Base-by-base conservation (phyloP, 2,797 vertebrate species). In the Calcarius lapponicus region DNA sequence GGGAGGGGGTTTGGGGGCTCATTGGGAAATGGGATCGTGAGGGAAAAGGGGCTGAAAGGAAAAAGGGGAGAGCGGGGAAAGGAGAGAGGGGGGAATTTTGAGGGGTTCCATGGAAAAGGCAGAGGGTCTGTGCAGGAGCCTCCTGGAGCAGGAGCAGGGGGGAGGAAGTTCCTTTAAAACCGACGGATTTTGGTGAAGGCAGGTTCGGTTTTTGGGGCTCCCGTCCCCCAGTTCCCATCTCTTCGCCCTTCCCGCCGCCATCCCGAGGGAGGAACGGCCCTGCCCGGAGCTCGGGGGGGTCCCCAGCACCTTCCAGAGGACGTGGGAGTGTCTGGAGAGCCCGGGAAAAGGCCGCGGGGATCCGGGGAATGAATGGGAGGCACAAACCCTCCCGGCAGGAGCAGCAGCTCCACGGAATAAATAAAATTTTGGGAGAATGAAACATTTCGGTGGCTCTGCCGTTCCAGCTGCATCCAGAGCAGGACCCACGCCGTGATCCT, bases 171-270 rank as follows among this genome's bases (percentile, higher is more conserved):
- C 90, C 82, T 87, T 90, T 66, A 80, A 83, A 47, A 40, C 74
- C 26, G 0, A 17, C 2, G 1, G 48, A 4, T 26, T 11, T 1
- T 1, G 38, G 53, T 13, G 70, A 17, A 21, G 19, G 10, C 20
- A 1, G 2, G 1, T 42, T 5, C 1, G 43, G 18, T 5, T 70
- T n/a, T n/a, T 1, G 16, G 61, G 72, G 61, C 65, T 48, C 10
- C 60, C 10, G 5, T 6, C 70, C 81, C 81, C 14, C 0, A 18
- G 10, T 32, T 51, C 32, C 61, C 61, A 3, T 36, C 53, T 50
- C 70, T 58, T 36, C 28, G 20, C 86, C 32, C 80, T 90, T 84
- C 90, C 82, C 82, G 3, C 47, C 56, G 43, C 69, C 24, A 56
- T 11, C 79, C 51, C 76, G 14, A 45, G 76, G 4, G 71, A 84